Evolutionary conservation across 2,797 vertebrate genomes (phyloP), one percentile per base, ranked within the genome.

Genomic region (Sebastes variabilis): DNA sequence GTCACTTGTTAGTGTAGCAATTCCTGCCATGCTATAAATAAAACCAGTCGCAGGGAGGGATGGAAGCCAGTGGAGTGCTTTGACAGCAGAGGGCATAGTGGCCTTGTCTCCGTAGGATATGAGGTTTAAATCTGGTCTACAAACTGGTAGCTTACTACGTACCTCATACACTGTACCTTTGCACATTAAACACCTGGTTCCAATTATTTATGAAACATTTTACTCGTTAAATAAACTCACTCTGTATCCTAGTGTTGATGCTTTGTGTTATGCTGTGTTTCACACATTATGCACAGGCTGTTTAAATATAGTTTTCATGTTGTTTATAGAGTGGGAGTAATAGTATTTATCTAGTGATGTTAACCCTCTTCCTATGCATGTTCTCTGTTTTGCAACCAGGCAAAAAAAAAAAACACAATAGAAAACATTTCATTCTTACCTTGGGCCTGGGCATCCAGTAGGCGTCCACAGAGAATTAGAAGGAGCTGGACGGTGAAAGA

Each of bases 11-110:
- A 90, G 90, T 87, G 92, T 83, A 79, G 78, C 84, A 84, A 80
- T 85, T 89, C 67, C 82, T 85, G 80, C 85, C 78, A 71, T 75
- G 89, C 94, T 95, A 95, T 95, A 95, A 96, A 96, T 96, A 96
- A 94, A 87, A 80, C 66, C 77, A 89, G 84, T 91, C 90, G 87
- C 85, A 90, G 93, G 92, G 88, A 93, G 92, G 93, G 91, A 92
- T 91, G 88, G 89, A 90, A 92, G 90, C 87, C 90, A 93, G 92
- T 69, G 77, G 89, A 88, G 93, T 79, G 77, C 73, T 89, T 75
- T 94, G 95, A 96, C 95, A 95, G 92, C 83, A 95, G 94, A 96
- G 96, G 95, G 91, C 94, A 95, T 52, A 69, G 66, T 77, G 93
- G 94, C 94, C 94, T 95, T 94, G 94, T 92, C 90, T 93, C 89